Base-by-base conservation (phyloP, 2,797 vertebrate species). In the Sibirionetta formosa region DNA sequence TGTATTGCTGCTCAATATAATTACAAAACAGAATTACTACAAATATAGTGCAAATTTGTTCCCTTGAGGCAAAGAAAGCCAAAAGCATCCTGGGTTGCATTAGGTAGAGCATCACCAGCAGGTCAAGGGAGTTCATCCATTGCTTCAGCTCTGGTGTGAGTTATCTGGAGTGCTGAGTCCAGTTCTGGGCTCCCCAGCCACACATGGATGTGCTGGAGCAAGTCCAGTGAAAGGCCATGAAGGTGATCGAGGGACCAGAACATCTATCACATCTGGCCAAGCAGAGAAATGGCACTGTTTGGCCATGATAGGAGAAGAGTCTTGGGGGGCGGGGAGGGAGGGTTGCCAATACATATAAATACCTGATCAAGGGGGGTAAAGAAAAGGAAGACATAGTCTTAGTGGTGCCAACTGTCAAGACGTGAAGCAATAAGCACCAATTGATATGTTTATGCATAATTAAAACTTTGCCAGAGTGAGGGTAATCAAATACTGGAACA, bases 191-290 rank as follows among this genome's bases (percentile, higher is more conserved):
- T 58, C 14, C 31, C 4, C 26, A 65, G 29, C 46, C 9, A 31
- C 4, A 22, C 0, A 0, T 50, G 14, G 20, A 17, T 0, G 1
- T n/a, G 63, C 23, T 13, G 11, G 27, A 82, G 23, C 7, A 75
- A 77, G 57, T 33, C 27, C 36, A 78, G 44, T 5, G 8, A 92
- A 72, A 7, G 35, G 6, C 18, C 6, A 1, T 4, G n/a, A 12
- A 51, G 31, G 9, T 56, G 4, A 7, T 13, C 5, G 22, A 57
- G 1, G 14, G 15, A 50, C 31, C 0, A 3, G 17, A 83, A 58
- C 2, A 33, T 61, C 7, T 7, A 18, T 35, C 10, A 1, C 7
- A 36, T 4, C 51, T 60, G 35, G 27, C 2, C 1, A 42, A 79
- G 51, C 50, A 87, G 58, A 95, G 14, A 84, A 11, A 23, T 69